Conservation (phyloP, 2,113 vertebrate species). For the Aspidoscelis tigris region DNA sequence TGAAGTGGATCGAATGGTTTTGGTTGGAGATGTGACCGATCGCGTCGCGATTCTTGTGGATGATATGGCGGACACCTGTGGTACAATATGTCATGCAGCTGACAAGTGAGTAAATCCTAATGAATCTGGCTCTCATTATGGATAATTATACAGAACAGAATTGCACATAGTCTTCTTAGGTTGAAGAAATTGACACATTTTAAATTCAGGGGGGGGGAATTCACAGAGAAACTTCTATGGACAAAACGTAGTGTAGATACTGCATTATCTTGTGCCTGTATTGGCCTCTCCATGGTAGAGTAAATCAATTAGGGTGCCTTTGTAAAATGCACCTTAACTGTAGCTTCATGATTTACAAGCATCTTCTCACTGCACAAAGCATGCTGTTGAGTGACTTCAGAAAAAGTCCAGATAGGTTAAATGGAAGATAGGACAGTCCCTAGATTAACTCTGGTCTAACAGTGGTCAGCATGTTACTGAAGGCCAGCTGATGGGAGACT, state of each 20-base stretch:
- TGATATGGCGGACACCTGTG: slow-evolving; percentile 96
- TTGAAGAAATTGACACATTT: background rate
- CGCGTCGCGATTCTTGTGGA: slow-evolving; percentile 93
- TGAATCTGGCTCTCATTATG: background rate
- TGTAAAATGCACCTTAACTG: background rate
- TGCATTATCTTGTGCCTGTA: background rate
- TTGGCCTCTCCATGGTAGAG: background rate
- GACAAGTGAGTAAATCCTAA: slow-evolving; percentile 83
- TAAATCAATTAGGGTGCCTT: background rate
- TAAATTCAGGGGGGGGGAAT: background rate
- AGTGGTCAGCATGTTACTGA: too few species aligned
- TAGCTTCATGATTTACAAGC: background rate
- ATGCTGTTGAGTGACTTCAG: background rate
- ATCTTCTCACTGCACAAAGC: background rate
- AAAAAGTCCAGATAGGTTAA: too few species aligned
- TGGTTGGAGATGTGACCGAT: slow-evolving; percentile 93
- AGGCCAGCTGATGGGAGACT: too few species aligned
- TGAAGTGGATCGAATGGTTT: slow-evolving; percentile 95
- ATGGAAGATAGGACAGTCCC: too few species aligned
- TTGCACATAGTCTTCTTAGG: background rate
- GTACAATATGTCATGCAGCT: slow-evolving; percentile 92
- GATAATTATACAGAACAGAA: background rate
- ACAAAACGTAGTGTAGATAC: too few species aligned
- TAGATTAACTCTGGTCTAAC: too few species aligned
- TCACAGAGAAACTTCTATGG: too few species aligned